These are phyloP conservation scores for Zosterops lateralis DNA, from an alignment of 2,113 vertebrate species.

Conservation along the genomic window DNA sequence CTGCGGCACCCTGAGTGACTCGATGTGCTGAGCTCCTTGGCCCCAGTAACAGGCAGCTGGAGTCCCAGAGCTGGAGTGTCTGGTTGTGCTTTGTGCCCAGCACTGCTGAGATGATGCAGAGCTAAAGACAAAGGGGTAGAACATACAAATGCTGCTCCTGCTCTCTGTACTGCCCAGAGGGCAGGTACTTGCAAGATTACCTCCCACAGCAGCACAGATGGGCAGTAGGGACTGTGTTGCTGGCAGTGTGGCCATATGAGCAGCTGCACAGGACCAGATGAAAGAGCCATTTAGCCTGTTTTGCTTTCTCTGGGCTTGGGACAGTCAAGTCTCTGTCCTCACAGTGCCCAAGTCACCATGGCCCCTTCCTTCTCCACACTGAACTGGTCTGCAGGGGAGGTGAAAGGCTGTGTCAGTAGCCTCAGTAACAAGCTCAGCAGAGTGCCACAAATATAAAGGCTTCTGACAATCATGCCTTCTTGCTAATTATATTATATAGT, in stretches of 20 bases:
- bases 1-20: neutral
- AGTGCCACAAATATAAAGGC: neutral
- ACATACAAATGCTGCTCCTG: neutral
- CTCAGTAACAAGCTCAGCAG: neutral
- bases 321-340: constrained; percentile 50
- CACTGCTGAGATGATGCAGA: neutral
- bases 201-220: neutral
- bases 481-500: neutral
- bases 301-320: constrained; percentile 7
- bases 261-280: constrained; percentile 34
- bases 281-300: constrained; percentile 41
- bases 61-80: neutral
- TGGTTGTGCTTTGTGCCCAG: neutral
- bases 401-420: neutral
- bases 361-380: neutral
- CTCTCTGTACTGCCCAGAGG: neutral
- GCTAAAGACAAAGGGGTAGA: neutral
- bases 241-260: neutral
- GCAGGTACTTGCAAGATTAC: neutral
- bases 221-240: neutral
- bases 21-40: neutral
- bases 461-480: neutral
- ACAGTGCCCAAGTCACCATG: neutral
- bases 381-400: neutral
- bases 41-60: neutral